Percentiles rank a stretch among this genome's conserved stretches.
Evolutionary conservation across 2,797 vertebrate species (phyloP).

Genomic region (Muscicapa comitata): DNA sequence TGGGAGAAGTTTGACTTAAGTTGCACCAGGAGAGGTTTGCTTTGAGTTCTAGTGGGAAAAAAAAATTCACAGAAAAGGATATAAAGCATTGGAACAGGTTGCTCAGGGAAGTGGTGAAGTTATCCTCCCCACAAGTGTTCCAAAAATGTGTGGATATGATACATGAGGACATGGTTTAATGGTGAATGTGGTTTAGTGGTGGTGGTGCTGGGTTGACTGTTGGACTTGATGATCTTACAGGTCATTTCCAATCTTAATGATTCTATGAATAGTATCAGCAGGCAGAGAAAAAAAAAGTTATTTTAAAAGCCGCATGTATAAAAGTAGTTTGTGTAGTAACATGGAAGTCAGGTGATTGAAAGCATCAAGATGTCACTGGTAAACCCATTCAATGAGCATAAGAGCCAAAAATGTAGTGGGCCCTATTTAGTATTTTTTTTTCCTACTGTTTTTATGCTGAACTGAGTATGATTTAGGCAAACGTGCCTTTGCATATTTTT

Average conservation of each 20-base stretch:
- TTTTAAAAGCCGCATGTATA: neutral
- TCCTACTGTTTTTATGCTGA: neutral
- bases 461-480: neutral
- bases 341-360: neutral
- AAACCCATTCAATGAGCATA: neutral
- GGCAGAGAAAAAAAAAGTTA: neutral
- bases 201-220: neutral
- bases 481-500: neutral
- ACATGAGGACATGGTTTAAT: neutral
- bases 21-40: neutral
- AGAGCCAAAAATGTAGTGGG: neutral
- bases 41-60: neutral
- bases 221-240: neutral
- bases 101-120: neutral
- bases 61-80: neutral
- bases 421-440: accelerated
- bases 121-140: neutral
- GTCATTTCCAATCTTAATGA: neutral
- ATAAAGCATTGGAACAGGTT: neutral
- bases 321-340: neutral
- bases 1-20: neutral
- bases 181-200: neutral
- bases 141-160: neutral
- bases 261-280: neutral
- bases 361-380: neutral